Base-by-base conservation (phyloP, 1,140 invertebrate species). In the Schlechtendalia chinensis region DNA sequence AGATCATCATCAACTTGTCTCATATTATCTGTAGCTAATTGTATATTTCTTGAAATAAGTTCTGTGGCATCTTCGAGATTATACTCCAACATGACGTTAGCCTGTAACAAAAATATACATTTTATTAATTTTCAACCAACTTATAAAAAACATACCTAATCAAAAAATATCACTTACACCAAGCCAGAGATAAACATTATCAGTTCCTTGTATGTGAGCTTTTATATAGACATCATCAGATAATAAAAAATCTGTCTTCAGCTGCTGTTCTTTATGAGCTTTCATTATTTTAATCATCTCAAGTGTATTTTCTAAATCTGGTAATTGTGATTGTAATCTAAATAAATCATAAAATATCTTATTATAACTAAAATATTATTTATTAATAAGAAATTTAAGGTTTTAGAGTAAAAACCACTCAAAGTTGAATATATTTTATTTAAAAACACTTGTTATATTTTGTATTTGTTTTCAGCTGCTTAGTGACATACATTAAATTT, bases 41-140 rank as follows among this genome's bases (percentile, higher is more conserved):
- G 90, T 85, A 96, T 92, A 86, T 99, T 98, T 85, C 95, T 95
- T 77, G 89, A 89, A 24, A 99, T 87, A 53, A 98, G 87, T 81
- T 90, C 88, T 86, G 95, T 91, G 47, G 97, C 97, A 88, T 98
- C 96, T 82, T 96, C 92, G 81, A 99, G 86, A 16, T 91, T 91
- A 88, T 99, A 99, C 86, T 99, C 97, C 83, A 99, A 88, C 97
- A 99, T 99, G 0, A 99, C 96, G 89, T 98, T 98, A 29, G 97
- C 97, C 89, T 90, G 83, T 29, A 72, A 29, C 29, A 27, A 58
- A 61, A 84, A 84, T 12, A n/a, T n/a, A n/a, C n/a, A n/a, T n/a
- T n/a, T n/a, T n/a, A n/a, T n/a, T n/a, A n/a, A n/a, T n/a, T n/a
- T n/a, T n/a, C n/a, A n/a, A n/a, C n/a, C n/a, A n/a, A n/a, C n/a